Evolutionary conservation across 2,113 vertebrate genomes (phyloP), one percentile per base, ranked within the genome.

Genomic region (Menidia beryllina): DNA sequence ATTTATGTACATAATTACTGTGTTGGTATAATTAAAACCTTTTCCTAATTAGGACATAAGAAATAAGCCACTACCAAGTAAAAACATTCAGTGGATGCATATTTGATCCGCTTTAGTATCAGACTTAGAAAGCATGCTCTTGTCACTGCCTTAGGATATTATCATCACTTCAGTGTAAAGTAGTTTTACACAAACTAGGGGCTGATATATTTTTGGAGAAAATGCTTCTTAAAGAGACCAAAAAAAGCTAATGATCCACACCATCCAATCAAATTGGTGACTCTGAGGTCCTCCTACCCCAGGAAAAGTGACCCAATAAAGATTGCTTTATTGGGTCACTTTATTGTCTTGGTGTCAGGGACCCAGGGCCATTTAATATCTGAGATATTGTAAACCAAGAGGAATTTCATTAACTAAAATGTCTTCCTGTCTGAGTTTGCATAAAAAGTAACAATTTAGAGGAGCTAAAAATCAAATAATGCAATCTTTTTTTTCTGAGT

Each of bases 291-390:
- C 26, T 63, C 21, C 23, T 45, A 43, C 12, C 43, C 54, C 19
- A 49, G 64, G 15, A 71, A 56, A 43, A 64, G 52, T 50, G 50
- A 60, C 9, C 57, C 51, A 74, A 45, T 87, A 83, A 83, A 69
- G 39, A 45, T 45, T 19, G 17, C 41, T 45, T 45, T 45, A 45
- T 45, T 45, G 41, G 17, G 41, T 45, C 41, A n/a, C 41, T 45
- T 13, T 45, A 45, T 45, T 50, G 59, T 68, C 45, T 75, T 27
- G 43, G 59, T 48, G 59, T 83, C 57, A 57, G 1, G 73, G 69
- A 77, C 84, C 82, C 8, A 41, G 20, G 69, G 83, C 72, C 39
- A 50, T 82, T 86, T 85, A 86, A 85, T 90, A 90, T 81, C 77
- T 41, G 66, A 79, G 69, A 73, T 77, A 82, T 68, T 82, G 66